Conservation (phyloP, 2,797 vertebrate species). For the Danio tinwini region DNA sequence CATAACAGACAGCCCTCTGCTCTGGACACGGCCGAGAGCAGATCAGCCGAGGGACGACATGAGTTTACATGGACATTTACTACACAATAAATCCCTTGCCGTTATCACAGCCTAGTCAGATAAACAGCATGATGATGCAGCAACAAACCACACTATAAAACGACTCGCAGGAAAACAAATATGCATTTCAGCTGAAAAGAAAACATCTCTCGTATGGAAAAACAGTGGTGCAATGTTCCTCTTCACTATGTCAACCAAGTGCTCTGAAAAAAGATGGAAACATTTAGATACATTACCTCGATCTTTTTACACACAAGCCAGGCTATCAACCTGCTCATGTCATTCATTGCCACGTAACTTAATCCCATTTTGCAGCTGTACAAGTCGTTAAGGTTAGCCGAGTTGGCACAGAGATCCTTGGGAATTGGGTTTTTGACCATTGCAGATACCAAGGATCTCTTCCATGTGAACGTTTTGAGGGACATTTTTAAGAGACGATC, state of each 20-base stretch:
- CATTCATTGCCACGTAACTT: constrained; percentile 83
- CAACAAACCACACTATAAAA: constrained; percentile 41
- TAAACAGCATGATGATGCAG: constrained; percentile 28
- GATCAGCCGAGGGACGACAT: constrained; percentile 35
- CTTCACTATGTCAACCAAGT: constrained; percentile 38
- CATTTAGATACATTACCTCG: constrained; percentile 66
- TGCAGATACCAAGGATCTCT: constrained; percentile 34
- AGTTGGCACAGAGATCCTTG: constrained; percentile 59
- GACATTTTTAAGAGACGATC: neutral
- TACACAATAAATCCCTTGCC: constrained; percentile 34
- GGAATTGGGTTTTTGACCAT: constrained; percentile 45
- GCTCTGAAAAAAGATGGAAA: constrained; percentile 62
- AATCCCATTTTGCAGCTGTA: constrained; percentile 83
- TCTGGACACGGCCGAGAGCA: constrained; percentile 56
- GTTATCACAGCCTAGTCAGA: constrained; percentile 26
- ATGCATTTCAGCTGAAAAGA: neutral
- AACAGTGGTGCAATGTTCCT: constrained; percentile 37
- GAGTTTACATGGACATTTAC: constrained; percentile 49
- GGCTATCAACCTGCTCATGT: constrained; percentile 84
- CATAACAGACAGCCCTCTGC: constrained; percentile 61
- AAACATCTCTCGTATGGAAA: neutral
- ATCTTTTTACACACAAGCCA: constrained; percentile 64
- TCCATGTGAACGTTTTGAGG: constrained; percentile 18
- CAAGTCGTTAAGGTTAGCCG: constrained; percentile 69
- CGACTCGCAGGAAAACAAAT: constrained; percentile 1